These are phyloP conservation scores for Muscicapa adusta DNA, from an alignment of 2,113 vertebrate genomes.

Conservation along the genomic window DNA sequence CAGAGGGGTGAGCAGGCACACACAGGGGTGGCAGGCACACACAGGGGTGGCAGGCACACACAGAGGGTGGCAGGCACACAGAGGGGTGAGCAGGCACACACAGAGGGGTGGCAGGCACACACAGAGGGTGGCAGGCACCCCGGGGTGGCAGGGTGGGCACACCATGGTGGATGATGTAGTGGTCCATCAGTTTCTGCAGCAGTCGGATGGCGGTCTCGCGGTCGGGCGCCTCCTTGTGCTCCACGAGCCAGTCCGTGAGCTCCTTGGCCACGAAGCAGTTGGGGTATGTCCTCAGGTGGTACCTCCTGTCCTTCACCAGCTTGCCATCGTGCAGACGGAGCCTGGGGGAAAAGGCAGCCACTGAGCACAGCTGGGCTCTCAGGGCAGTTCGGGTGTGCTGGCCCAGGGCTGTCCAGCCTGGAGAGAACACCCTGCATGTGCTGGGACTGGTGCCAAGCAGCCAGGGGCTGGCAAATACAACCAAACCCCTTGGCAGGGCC, in stretches of 20 bases:
- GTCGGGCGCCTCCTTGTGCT: conserved; percentile 81
- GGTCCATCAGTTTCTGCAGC: conserved; percentile 86
- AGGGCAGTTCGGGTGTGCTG: rapidly evolving
- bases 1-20: too few species aligned
- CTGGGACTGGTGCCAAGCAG: not conserved
- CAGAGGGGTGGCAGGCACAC: too few species aligned
- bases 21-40: too few species aligned
- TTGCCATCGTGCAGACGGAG: conserved; percentile 83
- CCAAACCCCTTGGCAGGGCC: not conserved
- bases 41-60: too few species aligned
- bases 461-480: rapidly evolving
- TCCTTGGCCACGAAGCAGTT: conserved; percentile 88
- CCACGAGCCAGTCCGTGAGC: conserved; percentile 82
- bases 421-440: not conserved
- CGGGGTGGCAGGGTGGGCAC: not conserved
- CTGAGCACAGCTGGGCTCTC: not conserved
- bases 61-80: not conserved
- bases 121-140: too few species aligned
- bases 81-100: too few species aligned
- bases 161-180: conserved; percentile 88
- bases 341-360: conserved; percentile 31
- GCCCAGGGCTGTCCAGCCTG: not conserved
- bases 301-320: conserved; percentile 81
- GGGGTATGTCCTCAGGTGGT: conserved; percentile 82
- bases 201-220: conserved; percentile 75